phyloP scores from a whole-genome alignment of 2,797 vertebrate genomes.

The Diglossa cyanea region DNA sequence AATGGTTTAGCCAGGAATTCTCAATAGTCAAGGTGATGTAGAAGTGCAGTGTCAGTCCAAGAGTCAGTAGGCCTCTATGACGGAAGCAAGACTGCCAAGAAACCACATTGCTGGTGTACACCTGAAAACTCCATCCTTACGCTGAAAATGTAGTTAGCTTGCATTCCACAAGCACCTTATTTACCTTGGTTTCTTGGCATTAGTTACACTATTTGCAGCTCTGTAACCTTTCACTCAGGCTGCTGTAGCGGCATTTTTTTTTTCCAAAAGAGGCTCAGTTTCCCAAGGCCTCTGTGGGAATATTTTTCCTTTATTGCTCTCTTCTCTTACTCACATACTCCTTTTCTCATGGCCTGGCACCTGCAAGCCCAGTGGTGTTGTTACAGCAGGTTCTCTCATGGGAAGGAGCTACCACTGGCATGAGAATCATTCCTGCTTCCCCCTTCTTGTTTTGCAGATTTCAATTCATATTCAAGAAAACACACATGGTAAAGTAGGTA shows the following conservation, averaged over 20 bases:
- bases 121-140: background rate
- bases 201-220: background rate
- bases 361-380: background rate
- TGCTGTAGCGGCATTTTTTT: background rate
- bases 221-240: background rate
- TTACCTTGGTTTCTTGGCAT: background rate
- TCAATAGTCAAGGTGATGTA: background rate
- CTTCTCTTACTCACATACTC: background rate
- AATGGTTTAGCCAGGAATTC: background rate
- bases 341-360: background rate
- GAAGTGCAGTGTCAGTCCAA: background rate
- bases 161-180: background rate
- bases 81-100: background rate
- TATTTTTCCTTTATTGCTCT: background rate
- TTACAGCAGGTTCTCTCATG: background rate
- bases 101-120: background rate
- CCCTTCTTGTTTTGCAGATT: background rate
- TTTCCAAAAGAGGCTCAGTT: background rate
- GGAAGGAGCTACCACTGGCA: background rate
- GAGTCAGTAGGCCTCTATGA: background rate
- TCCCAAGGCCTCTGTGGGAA: background rate
- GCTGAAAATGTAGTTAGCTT: background rate
- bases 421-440: background rate
- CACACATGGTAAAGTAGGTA: background rate
- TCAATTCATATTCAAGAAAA: background rate